Evolutionary conservation across 2,797 vertebrate genomes (phyloP).

Genomic region (Enteromius radiatus): DNA sequence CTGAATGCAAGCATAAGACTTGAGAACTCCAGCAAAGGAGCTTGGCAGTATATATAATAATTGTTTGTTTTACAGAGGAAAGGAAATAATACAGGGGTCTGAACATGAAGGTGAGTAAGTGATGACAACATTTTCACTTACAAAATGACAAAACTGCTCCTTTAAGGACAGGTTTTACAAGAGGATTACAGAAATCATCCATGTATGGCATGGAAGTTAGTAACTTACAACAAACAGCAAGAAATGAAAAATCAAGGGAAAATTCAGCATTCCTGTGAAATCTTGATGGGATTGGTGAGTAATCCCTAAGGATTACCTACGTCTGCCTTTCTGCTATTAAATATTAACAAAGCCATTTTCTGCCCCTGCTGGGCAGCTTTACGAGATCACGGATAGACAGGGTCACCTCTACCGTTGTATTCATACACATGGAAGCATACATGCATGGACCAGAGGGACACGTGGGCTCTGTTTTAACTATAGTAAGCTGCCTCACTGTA

Average conservation of each 20-base stretch:
- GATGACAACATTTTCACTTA: not conserved
- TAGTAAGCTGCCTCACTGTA: not conserved
- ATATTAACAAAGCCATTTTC: conserved; percentile 73
- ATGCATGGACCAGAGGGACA: conserved; percentile 3
- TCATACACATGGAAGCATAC: conserved; percentile 1
- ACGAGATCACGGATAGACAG: conserved; percentile 59
- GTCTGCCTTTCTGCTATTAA: conserved; percentile 71
- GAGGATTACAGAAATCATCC: conserved; percentile 11
- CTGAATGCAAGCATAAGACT: conserved; percentile 7
- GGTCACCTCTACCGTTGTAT: conserved; percentile 70
- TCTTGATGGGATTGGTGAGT: conserved; percentile 10
- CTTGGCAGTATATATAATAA: not conserved
- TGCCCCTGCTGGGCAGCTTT: conserved; percentile 61
- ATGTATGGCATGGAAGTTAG: not conserved
- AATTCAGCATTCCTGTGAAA: conserved; percentile 3
- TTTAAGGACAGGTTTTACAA: not conserved
- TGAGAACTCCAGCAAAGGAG: not conserved
- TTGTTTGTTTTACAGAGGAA: conserved; percentile 15
- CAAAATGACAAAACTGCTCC: not conserved
- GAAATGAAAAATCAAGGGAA: not conserved
- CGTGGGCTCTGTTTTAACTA: not conserved
- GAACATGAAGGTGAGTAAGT: conserved; percentile 11
- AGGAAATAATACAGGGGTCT: not conserved
- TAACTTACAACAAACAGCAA: not conserved
- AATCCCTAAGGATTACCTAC: conserved; percentile 56